phyloP scores from a whole-genome alignment of 1,140 invertebrate genomes.

The Heterodera schachtii region DNA sequence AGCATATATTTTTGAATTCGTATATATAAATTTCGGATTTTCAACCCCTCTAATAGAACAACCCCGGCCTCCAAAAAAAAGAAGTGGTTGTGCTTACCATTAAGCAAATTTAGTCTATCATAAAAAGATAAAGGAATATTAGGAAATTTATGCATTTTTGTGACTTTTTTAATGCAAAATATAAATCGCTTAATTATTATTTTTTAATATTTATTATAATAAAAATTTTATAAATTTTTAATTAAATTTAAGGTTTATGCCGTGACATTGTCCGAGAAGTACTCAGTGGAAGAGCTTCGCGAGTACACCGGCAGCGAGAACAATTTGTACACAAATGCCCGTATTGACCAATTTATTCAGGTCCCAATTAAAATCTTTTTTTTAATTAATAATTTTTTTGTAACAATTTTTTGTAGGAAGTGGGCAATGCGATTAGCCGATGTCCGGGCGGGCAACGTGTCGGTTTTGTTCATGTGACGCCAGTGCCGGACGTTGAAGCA shows the following conservation, averaged over 20 bases:
- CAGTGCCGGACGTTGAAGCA: slow-evolving; percentile 35
- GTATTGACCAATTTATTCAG: slow-evolving; percentile 47
- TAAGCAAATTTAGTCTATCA: too few species aligned
- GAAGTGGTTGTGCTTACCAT: too few species aligned
- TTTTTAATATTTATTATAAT: not conserved
- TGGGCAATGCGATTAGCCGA: slow-evolving; percentile 28
- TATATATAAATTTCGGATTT: too few species aligned
- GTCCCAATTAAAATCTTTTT: slow-evolving; percentile 13
- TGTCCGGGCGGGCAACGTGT: slow-evolving; percentile 7
- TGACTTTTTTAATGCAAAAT: too few species aligned
- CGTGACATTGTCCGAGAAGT: slow-evolving; percentile 50
- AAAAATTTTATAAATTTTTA: slow-evolving; percentile 18
- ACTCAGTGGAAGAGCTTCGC: slow-evolving; percentile 47
- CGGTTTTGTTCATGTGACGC: slow-evolving; percentile 26
- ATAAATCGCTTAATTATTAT: not conserved
- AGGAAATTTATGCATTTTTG: too few species aligned
- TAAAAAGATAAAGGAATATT: too few species aligned
- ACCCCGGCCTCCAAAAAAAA: too few species aligned
- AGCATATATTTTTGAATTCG: too few species aligned
- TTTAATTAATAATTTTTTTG: not conserved
- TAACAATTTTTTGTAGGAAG: slow-evolving; percentile 27
- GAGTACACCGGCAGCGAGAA: slow-evolving; percentile 47
- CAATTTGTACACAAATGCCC: slow-evolving; percentile 45
- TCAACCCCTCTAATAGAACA: too few species aligned
- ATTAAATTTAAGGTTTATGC: slow-evolving; percentile 43